Conservation (phyloP, 2,888 invertebrate genomes). For the Pristionchus japonicus region DNA sequence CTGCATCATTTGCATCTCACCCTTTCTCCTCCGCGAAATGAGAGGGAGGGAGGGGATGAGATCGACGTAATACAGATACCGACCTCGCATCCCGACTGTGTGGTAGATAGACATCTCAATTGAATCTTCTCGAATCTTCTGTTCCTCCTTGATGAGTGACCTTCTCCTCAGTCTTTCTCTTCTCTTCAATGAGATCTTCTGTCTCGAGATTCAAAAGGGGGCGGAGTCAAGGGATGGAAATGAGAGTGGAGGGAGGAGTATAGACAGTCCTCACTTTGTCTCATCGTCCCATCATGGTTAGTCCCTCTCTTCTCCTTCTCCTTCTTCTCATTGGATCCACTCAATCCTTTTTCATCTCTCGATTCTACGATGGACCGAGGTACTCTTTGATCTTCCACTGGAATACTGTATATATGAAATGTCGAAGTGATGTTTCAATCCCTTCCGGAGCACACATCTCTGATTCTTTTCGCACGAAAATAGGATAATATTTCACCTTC, state of each 20-base stretch:
- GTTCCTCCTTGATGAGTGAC: not conserved
- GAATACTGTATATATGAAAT: not conserved
- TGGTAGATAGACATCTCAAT: too few relatives aligned
- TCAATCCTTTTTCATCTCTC: constrained; percentile 4
- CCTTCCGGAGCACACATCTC: not conserved
- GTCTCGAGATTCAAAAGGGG: not conserved
- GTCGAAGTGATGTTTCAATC: not conserved
- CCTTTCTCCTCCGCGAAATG: too few relatives aligned
- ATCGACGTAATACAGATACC: too few relatives aligned
- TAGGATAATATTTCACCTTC: constrained; percentile 13
- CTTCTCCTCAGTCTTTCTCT: not conserved
- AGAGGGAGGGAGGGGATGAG: too few relatives aligned
- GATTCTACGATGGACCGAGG: not conserved
- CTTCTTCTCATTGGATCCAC: not conserved
- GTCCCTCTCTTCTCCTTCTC: not conserved
- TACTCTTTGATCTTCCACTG: not conserved
- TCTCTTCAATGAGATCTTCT: not conserved
- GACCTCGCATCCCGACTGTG: too few relatives aligned
- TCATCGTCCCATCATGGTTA: not conserved
- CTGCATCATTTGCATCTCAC: too few relatives aligned
- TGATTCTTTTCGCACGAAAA: not conserved
- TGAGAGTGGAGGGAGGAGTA: not conserved
- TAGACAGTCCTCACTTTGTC: constrained; percentile 12
- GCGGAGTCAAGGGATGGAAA: constrained; percentile 20
- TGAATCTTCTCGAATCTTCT: too few relatives aligned